Evolutionary conservation across 2,888 invertebrate species (phyloP), one percentile per base, ranked within the genome.

Genomic region (Orthosia gothica): DNA sequence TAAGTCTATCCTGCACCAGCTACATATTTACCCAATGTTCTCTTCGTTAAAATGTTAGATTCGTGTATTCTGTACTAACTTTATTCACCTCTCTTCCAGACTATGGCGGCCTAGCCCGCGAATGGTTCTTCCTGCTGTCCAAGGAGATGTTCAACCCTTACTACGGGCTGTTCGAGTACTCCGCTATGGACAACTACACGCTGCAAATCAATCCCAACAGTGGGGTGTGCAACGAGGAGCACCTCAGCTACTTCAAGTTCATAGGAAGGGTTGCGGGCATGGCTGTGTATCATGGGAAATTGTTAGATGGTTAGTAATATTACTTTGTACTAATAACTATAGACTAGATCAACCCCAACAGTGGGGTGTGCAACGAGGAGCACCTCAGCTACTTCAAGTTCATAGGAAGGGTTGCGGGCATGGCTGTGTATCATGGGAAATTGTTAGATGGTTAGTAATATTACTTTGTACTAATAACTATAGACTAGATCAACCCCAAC

Each of bases 81-180:
- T 45, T 54, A 15, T n/a, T 47, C 16, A 23, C 54, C 40, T n/a
- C 0, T 58, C 5, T 69, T 76, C 0, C 70, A 96, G 99, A 99
- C 96, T 99, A 99, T 95, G 99, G 99, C 72, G 99, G 99, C 20
- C 97, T 99, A 69, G 99, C 99, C 0, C 97, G 99, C 79, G 99
- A 99, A 96, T 99, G 99, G 99, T 99, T 99, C 97, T 99, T 99
- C 97, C 97, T 99, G 45, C 97, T 99, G 16, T 99, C 99, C 1
- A 99, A 99, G 95, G 99, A 99, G 97, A 99, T 99, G 99, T 99
- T 99, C 96, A 99, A 99, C 97, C 99, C 99, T 0, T 99, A 99
- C 95, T 99, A 99, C 96, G 99, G 99, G 0, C 97, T 99, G 70
- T 99, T 99, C 97, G 99, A 99, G 96, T 99, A 99, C 97, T 99